A percentile compares a stretch with the other conserved stretches of the same genome.
Conservation (phyloP, 2,113 vertebrate species). For the Monopterus albus region DNA sequence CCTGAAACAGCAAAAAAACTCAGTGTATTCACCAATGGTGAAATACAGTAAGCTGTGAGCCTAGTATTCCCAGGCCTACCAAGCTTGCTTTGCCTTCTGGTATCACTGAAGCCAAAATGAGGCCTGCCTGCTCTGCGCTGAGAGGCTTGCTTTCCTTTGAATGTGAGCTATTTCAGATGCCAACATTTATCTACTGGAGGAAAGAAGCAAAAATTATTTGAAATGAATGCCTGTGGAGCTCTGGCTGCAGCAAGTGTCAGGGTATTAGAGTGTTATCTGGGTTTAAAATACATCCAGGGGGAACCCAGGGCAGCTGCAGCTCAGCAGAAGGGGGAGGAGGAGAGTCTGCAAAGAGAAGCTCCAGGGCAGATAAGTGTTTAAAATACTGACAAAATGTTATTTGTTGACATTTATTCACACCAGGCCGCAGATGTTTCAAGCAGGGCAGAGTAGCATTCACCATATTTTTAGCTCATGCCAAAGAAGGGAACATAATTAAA, state of each 20-base stretch:
- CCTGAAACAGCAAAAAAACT: neutral
- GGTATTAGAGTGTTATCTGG: conserved; percentile 66
- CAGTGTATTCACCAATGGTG: neutral
- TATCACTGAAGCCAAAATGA: conserved; percentile 22
- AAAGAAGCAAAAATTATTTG: conserved; percentile 27
- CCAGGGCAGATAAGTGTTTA: conserved; percentile 67
- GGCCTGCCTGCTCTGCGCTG: conserved; percentile 25
- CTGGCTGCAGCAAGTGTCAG: conserved; percentile 32
- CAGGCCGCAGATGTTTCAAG: conserved; percentile 71
- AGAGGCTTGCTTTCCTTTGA: conserved; percentile 44
- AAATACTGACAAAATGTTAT: conserved; percentile 73
- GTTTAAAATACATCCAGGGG: conserved; percentile 61
- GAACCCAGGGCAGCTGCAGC: conserved; percentile 36
- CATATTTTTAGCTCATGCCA: conserved; percentile 41
- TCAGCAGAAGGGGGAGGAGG: neutral
- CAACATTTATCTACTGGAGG: conserved; percentile 48
- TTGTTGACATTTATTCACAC: conserved; percentile 75
- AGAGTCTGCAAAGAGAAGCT: conserved; percentile 20
- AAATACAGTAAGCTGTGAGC: conserved; percentile 13
- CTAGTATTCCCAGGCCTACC: neutral
- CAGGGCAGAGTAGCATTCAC: conserved; percentile 55
- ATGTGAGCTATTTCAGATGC: conserved; percentile 18
- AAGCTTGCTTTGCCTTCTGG: neutral
- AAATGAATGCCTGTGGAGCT: conserved; percentile 44
- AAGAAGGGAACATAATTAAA: conserved; percentile 21